phyloP scores from a whole-genome alignment of 2,888 invertebrate species.

The Himalopsyche kuldschensis region DNA sequence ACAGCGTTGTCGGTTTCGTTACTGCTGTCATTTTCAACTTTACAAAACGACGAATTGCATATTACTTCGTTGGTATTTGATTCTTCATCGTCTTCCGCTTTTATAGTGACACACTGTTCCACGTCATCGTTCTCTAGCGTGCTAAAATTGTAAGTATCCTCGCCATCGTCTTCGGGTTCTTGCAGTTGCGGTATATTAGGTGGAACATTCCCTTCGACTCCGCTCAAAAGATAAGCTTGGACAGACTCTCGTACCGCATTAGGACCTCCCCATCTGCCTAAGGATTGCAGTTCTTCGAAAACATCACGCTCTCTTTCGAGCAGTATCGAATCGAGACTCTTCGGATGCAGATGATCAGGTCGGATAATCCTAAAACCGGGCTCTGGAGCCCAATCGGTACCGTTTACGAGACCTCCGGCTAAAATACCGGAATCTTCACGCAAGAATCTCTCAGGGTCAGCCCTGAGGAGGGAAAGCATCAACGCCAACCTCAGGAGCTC shows the following conservation, averaged over 20 bases:
- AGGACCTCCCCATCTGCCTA: conserved; percentile 61
- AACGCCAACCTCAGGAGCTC: conserved; percentile 81
- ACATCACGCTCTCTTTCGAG: conserved; percentile 72
- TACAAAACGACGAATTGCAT: conserved; percentile 1
- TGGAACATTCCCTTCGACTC: conserved; percentile 33
- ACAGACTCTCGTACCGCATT: conserved; percentile 23
- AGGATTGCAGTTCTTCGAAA: conserved; percentile 72
- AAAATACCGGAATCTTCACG: conserved; percentile 59
- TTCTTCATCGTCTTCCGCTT: conserved; percentile 30
- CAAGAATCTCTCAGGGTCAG: conserved; percentile 72
- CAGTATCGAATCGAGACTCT: conserved; percentile 70
- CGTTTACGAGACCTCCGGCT: conserved; percentile 66
- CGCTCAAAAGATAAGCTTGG: conserved; percentile 32
- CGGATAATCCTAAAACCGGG: conserved; percentile 60
- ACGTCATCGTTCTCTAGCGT: conserved; percentile 34
- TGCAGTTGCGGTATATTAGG: not conserved
- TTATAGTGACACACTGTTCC: conserved; percentile 36
- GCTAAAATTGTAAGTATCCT: conserved; percentile 49
- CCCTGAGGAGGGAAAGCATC: conserved; percentile 76
- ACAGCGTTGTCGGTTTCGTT: conserved; percentile 44
- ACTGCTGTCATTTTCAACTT: conserved; percentile 15
- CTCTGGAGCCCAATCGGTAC: conserved; percentile 69
- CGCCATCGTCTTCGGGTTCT: conserved; percentile 49
- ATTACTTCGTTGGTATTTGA: not conserved
- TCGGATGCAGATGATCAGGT: conserved; percentile 69